These are phyloP conservation scores for Actenoides lindsayi DNA, from an alignment of 2,113 vertebrate species.

Conservation along the genomic window DNA sequence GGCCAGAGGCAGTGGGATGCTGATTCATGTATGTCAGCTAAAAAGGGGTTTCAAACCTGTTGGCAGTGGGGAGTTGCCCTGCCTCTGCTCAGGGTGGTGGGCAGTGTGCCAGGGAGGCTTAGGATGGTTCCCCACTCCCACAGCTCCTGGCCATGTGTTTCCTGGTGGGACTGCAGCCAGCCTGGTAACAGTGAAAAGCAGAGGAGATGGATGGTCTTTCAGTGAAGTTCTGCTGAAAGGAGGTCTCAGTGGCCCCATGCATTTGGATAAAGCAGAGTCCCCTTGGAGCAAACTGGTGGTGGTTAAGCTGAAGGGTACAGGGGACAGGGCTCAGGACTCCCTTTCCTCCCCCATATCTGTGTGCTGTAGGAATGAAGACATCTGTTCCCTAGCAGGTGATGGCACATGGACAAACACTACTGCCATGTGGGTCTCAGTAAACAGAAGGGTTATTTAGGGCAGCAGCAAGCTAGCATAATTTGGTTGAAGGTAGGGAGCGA, in stretches of 20 bases:
- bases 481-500: not conserved
- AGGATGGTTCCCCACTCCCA: not conserved
- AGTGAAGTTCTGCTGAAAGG: not conserved
- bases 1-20: not conserved
- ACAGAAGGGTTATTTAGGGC: not conserved
- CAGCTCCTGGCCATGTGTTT: not conserved
- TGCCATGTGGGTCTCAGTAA: rapidly evolving
- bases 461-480: not conserved
- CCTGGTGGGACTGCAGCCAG: not conserved
- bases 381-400: not conserved
- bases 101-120: not conserved
- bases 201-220: not conserved
- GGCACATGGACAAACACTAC: not conserved
- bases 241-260: not conserved
- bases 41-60: not conserved
- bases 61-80: rapidly evolving
- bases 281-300: not conserved
- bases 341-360: not conserved
- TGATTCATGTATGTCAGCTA: not conserved
- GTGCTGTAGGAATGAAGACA: rapidly evolving
- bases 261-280: not conserved
- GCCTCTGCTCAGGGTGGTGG: rapidly evolving
- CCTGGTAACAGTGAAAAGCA: rapidly evolving
- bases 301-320: not conserved
- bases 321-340: not conserved